Base-by-base conservation (phyloP, 2,888 invertebrate genomes). In the Gasteruption jaculator region DNA sequence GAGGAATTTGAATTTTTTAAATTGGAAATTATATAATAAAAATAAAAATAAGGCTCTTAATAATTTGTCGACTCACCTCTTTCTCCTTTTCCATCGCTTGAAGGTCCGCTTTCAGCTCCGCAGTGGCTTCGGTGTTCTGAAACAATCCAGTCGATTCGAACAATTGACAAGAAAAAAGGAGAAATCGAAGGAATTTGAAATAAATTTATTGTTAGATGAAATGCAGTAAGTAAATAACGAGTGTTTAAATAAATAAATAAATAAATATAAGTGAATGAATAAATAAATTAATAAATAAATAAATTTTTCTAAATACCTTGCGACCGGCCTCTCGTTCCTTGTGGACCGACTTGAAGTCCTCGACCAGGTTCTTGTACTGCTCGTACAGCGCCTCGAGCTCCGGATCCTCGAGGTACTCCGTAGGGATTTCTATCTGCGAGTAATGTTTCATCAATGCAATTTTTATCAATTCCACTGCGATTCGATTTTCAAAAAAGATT, bases 11-110 rank as follows among this genome's bases (percentile, higher is more conserved):
- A n/a, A n/a, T n/a, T n/a, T n/a, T n/a, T n/a, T n/a, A n/a, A n/a
- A n/a, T n/a, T n/a, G n/a, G n/a, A n/a, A n/a, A n/a, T n/a, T n/a
- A n/a, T n/a, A n/a, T n/a, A n/a, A n/a, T n/a, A n/a, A n/a, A n/a
- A n/a, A n/a, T n/a, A n/a, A n/a, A n/a, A n/a, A n/a, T n/a, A n/a
- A n/a, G n/a, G n/a, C n/a, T n/a, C n/a, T n/a, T n/a, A n/a, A n/a
- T n/a, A n/a, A n/a, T n/a, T n/a, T n/a, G n/a, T n/a, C n/a, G n/a
- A 45, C 38, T 35, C 46, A 62, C 64, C 47, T 77, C 58, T 76
- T 76, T 49, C 61, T 93, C 92, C 38, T 86, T 82, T 50, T 89
- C 88, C 87, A 91, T 91, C 48, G 87, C 83, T 54, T 83, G 81
- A 37, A 91, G 82, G 64, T 92, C 92, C 52, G 84, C 82, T 53